Base-by-base conservation (phyloP, 2,797 vertebrate species). In the Pterois miles region DNA sequence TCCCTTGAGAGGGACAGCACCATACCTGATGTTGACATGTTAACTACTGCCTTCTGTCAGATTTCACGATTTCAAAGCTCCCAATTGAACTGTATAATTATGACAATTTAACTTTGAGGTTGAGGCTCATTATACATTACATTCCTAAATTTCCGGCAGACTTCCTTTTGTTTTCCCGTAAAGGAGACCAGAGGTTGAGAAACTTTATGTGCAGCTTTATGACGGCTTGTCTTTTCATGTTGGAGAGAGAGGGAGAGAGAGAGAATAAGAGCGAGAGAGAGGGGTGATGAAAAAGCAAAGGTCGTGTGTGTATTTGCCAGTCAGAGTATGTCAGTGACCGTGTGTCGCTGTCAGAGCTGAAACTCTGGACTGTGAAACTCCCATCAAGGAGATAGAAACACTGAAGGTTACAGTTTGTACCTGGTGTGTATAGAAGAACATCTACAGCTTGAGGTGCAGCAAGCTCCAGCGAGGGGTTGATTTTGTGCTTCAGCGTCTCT, bases 401-500 rank as follows among this genome's bases (percentile, higher is more conserved):
- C 22, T 52, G 25, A 16, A n/a, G 25, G 71, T 40, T 48, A 56
- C 13, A 34, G 33, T 68, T 53, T 68, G 34, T 89, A 99, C 98
- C 98, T 91, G 98, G 97, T 0, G 96, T 99, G 82, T 99, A 99
- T 2, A 99, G 89, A 78, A 99, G 92, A 13, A 96, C 95, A 10
- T 99, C 97, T 29, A 99, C 86, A 8, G 97, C 95, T 50, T 95
- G 96, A 8, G 98, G 96, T 43, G 91, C 82, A 0, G 94, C 93
- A 62, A 97, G 96, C 27, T 96, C 97, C 36, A 96, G 92, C 0
- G 96, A 99, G 2, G 98, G 98, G 82, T 98, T 99, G 48, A 99
- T 99, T 88, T 97, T 98, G 92, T 99, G 98, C 71, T 98, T 99
- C 76, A 99, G 89, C 0, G 97, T 98, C 81, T 99, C 98, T 1